Conservation (phyloP, 2,888 invertebrate species). For the Trissolcus brochymenae region DNA sequence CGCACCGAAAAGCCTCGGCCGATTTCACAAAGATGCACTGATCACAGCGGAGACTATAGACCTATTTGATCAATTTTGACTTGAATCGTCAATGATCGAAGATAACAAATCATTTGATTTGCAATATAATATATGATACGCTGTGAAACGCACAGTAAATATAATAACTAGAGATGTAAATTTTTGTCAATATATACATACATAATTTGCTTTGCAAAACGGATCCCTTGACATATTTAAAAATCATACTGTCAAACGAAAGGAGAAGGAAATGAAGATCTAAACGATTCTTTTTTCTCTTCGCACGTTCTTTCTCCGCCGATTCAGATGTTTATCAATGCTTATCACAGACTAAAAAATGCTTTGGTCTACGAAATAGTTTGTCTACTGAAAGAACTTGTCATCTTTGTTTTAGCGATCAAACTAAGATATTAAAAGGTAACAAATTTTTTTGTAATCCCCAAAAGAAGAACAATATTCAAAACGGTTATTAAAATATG, state of each 20-base stretch:
- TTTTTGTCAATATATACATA: constrained; percentile 37
- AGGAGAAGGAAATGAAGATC: too few species aligned
- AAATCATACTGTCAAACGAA: too few species aligned
- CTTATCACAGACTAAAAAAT: constrained; percentile 77
- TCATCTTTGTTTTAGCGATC: too few species aligned
- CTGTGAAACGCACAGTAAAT: not conserved
- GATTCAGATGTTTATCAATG: constrained; percentile 66
- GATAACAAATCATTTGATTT: constrained; percentile 1
- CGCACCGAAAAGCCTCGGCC: constrained; percentile 4
- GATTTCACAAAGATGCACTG: not conserved
- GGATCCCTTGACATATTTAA: too few species aligned
- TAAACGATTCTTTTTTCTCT: too few species aligned
- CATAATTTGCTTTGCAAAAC: constrained; percentile 13
- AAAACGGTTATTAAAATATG: too few species aligned
- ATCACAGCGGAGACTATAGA: not conserved
- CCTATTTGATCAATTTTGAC: too few species aligned
- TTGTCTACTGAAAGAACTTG: constrained; percentile 35
- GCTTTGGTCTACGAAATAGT: constrained; percentile 74
- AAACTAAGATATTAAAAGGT: too few species aligned
- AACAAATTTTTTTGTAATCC: too few species aligned
- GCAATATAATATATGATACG: not conserved
- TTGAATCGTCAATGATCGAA: too few species aligned
- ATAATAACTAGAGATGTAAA: constrained; percentile 10
- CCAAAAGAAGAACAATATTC: too few species aligned
- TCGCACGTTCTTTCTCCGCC: constrained; percentile 42